Evolutionary conservation across 2,888 invertebrate species (phyloP).

Genomic region (Gisinianus flammeolus): DNA sequence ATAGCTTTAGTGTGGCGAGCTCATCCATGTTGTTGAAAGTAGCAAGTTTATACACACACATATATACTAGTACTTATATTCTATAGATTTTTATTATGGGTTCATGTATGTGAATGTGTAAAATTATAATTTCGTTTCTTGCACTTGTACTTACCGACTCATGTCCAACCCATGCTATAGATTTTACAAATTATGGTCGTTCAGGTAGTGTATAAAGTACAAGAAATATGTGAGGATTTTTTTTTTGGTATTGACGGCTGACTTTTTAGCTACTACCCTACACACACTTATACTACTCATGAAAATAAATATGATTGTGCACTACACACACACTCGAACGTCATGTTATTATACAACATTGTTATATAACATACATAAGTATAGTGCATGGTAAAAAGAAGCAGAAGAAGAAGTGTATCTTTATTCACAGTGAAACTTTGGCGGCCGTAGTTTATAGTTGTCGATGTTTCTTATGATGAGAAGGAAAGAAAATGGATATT

Average conservation of each 20-base stretch:
- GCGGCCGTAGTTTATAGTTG: neutral
- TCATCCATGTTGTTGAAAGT: too few species aligned
- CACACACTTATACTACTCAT: neutral
- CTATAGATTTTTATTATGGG: too few species aligned
- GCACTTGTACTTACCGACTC: too few species aligned
- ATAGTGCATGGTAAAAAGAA: too few species aligned
- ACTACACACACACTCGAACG: too few species aligned
- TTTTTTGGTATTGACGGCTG: slow-evolving; percentile 19
- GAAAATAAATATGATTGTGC: neutral
- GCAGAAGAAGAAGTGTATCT: too few species aligned
- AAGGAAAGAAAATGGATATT: slow-evolving; percentile 25
- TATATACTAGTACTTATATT: too few species aligned
- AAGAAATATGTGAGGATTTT: slow-evolving; percentile 23
- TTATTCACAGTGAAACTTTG: neutral
- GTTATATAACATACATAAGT: too few species aligned
- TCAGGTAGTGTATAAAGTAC: neutral
- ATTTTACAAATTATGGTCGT: slow-evolving; percentile 9
- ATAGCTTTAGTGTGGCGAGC: neutral
- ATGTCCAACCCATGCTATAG: slow-evolving; percentile 17
- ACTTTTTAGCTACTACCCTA: neutral
- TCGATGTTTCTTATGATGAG: neutral
- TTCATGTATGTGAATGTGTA: slow-evolving; percentile 9
- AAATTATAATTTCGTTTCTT: neutral
- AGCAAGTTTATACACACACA: too few species aligned
- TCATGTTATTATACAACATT: too few species aligned